Percentiles rank a stretch among this genome's conserved stretches.
Evolutionary conservation across 1,140 invertebrate genomes (phyloP).

Genomic region (Drosophila teissieri): DNA sequence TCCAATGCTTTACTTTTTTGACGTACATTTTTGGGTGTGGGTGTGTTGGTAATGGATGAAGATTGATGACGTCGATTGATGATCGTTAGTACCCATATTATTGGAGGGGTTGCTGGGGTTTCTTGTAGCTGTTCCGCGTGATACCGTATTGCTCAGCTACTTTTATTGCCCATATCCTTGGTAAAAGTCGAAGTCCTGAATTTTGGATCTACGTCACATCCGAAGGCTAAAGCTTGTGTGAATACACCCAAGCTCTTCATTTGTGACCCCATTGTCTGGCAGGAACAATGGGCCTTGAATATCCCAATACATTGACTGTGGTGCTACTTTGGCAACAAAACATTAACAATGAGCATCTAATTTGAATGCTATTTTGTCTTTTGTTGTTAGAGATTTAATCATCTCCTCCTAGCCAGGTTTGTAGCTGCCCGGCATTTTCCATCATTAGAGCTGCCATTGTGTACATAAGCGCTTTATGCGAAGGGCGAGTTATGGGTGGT

Average conservation of each 20-base stretch:
- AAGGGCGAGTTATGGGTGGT: conserved; percentile 9
- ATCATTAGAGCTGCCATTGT: conserved; percentile 78
- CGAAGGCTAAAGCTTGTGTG: conserved; percentile 7
- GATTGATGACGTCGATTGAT: conserved; percentile 71
- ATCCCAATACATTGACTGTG: conserved; percentile 21
- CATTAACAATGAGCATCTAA: conserved; percentile 77
- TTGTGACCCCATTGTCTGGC: conserved; percentile 69
- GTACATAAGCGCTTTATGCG: conserved; percentile 49
- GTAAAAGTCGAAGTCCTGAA: not conserved
- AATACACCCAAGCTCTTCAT: conserved; percentile 47
- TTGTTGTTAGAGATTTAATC: conserved; percentile 79
- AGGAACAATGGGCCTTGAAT: conserved; percentile 55
- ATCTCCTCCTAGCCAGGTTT: conserved; percentile 47
- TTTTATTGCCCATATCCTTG: conserved; percentile 11
- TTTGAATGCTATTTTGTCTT: conserved; percentile 79
- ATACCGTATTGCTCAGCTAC: not conserved
- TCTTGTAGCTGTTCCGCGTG: not conserved
- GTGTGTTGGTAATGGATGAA: conserved; percentile 66
- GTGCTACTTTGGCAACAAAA: conserved; percentile 76
- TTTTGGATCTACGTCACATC: conserved; percentile 15
- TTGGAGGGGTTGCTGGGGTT: conserved; percentile 13
- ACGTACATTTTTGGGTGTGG: conserved; percentile 52
- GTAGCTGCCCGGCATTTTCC: conserved; percentile 43
- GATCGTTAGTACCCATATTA: conserved; percentile 60
- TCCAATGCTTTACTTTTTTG: conserved; percentile 51